A percentile compares a stretch with the other conserved stretches of the same genome.
These are phyloP conservation scores for Leguminivora glycinivorella DNA, from an alignment of 1,140 invertebrate genomes.

Conservation along the genomic window DNA sequence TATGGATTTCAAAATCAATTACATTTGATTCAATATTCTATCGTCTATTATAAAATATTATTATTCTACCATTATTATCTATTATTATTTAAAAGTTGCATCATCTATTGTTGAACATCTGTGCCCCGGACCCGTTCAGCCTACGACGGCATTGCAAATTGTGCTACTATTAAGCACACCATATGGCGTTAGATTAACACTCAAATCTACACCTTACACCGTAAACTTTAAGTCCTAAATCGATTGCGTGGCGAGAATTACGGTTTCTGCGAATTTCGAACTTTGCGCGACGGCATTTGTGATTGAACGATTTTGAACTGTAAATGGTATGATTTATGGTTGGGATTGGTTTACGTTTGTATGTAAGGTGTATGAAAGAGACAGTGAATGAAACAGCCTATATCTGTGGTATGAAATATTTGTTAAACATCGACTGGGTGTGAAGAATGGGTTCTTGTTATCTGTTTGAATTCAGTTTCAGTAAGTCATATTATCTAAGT, in stretches of 20 bases:
- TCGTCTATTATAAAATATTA: no score
- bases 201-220: neutral
- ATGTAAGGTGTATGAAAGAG: neutral
- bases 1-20: no score
- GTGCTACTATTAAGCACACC: neutral
- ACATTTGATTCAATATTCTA: no score
- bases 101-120: neutral
- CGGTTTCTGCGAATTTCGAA: neutral
- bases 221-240: neutral
- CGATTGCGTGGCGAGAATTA: neutral
- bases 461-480: neutral
- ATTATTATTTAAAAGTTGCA: no score
- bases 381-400: no score
- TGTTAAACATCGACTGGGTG: neutral
- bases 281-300: neutral
- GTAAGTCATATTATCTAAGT: no score
- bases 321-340: neutral
- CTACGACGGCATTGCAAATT: conserved; percentile 14
- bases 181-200: neutral
- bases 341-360: neutral
- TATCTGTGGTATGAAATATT: neutral
- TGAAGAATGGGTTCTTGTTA: neutral
- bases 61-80: no score
- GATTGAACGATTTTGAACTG: neutral
- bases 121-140: neutral